Conservation (phyloP, 2,888 invertebrate genomes). For the Sesamia inferens region DNA sequence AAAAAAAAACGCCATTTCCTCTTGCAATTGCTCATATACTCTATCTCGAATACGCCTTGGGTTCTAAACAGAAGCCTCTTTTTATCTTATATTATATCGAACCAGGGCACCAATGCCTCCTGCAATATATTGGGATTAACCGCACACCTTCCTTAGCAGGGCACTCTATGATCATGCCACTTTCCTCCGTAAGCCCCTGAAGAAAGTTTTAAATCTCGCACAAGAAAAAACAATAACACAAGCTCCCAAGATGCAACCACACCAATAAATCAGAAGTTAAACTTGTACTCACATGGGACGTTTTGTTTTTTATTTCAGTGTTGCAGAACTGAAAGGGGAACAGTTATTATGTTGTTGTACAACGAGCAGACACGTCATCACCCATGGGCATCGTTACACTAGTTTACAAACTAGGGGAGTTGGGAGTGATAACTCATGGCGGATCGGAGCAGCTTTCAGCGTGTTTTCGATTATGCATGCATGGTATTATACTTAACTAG, state of each 20-base stretch:
- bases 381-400: conserved; percentile 49
- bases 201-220: neutral
- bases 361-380: conserved; percentile 25
- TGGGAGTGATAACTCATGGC: conserved; percentile 41
- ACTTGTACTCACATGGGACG: conserved; percentile 31
- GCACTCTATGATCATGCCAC: neutral
- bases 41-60: too few species aligned
- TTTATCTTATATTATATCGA: too few species aligned
- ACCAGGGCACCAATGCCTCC: neutral
- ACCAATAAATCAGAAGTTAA: conserved; percentile 37
- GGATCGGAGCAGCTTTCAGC: conserved; percentile 34
- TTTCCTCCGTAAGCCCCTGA: neutral
- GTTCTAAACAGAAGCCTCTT: neutral
- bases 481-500: neutral
- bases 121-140: neutral
- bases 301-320: conserved; percentile 32
- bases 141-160: neutral
- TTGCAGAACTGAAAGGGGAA: conserved; percentile 25
- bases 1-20: too few species aligned
- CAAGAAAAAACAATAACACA: conserved; percentile 26
- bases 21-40: too few species aligned
- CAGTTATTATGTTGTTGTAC: conserved; percentile 51
- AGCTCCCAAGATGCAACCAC: conserved; percentile 14
- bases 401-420: conserved; percentile 45
- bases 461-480: conserved; percentile 1